These are phyloP conservation scores for Brachynemurus nebulosus DNA, from an alignment of 2,888 invertebrate genomes.

Conservation along the genomic window DNA sequence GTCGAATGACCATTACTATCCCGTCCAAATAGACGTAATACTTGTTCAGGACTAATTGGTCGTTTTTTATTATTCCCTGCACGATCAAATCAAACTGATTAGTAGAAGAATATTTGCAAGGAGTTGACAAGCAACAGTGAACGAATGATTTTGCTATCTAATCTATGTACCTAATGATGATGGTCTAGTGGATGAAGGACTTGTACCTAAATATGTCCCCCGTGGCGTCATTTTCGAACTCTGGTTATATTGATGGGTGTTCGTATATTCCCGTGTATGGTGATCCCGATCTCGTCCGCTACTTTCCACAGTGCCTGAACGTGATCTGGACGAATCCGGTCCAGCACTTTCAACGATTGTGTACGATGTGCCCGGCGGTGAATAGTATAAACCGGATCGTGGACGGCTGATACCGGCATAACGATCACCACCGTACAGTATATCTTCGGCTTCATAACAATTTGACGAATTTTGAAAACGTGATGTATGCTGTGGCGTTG, in stretches of 20 bases:
- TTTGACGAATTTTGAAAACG: conserved; percentile 7
- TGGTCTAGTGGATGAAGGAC: not conserved
- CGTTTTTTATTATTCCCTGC: conserved; percentile 61
- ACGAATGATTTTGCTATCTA: too few relatives aligned
- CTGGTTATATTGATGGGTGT: conserved; percentile 5
- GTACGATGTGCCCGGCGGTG: conserved; percentile 78
- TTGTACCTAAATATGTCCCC: conserved; percentile 49
- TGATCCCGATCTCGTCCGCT: conserved; percentile 20
- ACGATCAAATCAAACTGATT: too few relatives aligned
- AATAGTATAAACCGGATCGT: conserved; percentile 65
- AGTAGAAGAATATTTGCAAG: too few relatives aligned
- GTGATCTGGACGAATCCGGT: conserved; percentile 44
- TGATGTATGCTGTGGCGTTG: conserved; percentile 22
- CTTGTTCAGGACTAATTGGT: conserved; percentile 77
- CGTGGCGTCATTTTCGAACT: conserved; percentile 24
- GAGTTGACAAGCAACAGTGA: too few relatives aligned
- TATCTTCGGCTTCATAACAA: conserved; percentile 9
- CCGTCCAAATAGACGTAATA: conserved; percentile 28
- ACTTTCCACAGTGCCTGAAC: conserved; percentile 21
- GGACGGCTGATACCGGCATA: conserved; percentile 42
- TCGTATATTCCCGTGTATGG: conserved; percentile 32
- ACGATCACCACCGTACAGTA: conserved; percentile 39
- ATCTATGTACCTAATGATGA: too few relatives aligned
- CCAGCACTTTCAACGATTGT: conserved; percentile 69
- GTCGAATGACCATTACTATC: conserved; percentile 18